These are phyloP conservation scores for Seira sanloemensis DNA, from an alignment of 2,888 invertebrate species.

Conservation along the genomic window DNA sequence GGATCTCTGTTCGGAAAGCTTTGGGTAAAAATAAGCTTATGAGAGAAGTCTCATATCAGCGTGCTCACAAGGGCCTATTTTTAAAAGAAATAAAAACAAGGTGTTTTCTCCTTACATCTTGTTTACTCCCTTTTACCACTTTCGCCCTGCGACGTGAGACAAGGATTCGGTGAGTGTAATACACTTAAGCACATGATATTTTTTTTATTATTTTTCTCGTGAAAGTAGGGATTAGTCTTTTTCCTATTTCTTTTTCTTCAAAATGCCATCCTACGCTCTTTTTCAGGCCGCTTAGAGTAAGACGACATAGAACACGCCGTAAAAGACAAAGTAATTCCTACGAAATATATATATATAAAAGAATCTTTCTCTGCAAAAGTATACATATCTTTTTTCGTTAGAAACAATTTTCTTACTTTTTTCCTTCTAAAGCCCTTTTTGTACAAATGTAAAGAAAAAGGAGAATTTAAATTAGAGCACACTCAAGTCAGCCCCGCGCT, in stretches of 20 bases:
- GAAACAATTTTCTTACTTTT: not conserved
- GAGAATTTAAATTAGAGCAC: not conserved
- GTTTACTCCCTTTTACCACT: constrained; percentile 24
- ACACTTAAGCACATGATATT: not conserved
- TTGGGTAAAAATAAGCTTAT: not conserved
- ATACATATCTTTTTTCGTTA: too few relatives aligned
- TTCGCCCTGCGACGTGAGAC: not conserved
- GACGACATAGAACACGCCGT: not conserved
- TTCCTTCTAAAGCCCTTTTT: not conserved
- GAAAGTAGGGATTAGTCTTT: not conserved
- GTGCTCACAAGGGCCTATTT: not conserved
- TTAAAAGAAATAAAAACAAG: constrained; percentile 25
- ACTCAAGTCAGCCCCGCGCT: not conserved
- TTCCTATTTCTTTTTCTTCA: not conserved
- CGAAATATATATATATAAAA: not conserved
- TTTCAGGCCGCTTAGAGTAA: not conserved
- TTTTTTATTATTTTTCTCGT: not conserved
- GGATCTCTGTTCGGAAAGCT: not conserved
- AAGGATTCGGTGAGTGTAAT: not conserved
- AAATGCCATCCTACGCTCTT: not conserved
- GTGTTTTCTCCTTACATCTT: constrained; percentile 31
- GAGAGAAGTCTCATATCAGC: not conserved
- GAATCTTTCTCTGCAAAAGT: not conserved
- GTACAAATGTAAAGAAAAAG: not conserved
- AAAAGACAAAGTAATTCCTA: not conserved